Conservation (phyloP, 2,888 invertebrate genomes). For the Lasioglossum leucozonium region DNA sequence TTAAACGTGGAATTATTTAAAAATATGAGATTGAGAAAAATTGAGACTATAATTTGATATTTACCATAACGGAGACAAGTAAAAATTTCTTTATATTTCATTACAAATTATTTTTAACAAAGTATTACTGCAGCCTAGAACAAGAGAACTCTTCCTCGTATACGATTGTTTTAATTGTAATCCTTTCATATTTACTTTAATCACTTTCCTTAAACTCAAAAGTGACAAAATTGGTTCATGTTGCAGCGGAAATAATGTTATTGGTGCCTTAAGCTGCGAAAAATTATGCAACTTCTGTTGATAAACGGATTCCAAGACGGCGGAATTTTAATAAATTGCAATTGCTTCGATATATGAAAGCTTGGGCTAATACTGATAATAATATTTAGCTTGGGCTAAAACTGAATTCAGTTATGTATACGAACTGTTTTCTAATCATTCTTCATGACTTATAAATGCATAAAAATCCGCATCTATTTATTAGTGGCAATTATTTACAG, state of each 20-base stretch:
- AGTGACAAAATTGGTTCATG: neutral
- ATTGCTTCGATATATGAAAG: neutral
- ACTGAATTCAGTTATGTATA: neutral
- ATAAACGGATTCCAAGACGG: neutral
- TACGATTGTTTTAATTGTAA: neutral
- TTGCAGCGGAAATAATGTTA: neutral
- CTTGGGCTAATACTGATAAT: neutral
- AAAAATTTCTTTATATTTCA: neutral
- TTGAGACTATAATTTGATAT: neutral
- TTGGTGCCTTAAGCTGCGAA: neutral
- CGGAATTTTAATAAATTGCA: neutral
- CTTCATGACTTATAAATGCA: neutral
- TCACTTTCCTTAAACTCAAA: neutral
- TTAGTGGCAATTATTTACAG: neutral
- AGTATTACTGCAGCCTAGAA: neutral
- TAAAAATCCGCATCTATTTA: neutral
- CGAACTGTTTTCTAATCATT: neutral
- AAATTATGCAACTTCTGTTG: neutral
- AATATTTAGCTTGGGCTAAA: too few species aligned
- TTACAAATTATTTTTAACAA: neutral
- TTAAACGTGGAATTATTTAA: neutral
- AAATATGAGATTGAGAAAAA: too few species aligned
- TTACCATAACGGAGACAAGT: neutral
- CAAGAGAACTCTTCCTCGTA: neutral
- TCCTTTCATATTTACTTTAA: neutral